A percentile compares a stretch with the other conserved stretches of the same genome.
Conservation (phyloP, 1,140 invertebrate species). For the Drosophila punjabiensis region DNA sequence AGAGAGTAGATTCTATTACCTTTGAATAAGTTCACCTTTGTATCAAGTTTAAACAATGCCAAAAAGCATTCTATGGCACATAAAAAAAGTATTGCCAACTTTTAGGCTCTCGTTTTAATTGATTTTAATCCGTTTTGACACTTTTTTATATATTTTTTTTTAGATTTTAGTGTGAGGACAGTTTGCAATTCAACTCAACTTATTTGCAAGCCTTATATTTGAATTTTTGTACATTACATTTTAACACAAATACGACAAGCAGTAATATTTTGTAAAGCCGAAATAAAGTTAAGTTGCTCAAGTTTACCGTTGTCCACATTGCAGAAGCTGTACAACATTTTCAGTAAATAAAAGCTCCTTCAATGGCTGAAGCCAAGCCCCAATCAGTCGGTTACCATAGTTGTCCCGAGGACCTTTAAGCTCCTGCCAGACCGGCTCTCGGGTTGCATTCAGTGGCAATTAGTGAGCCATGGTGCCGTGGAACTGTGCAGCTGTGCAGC, state of each 20-base stretch:
- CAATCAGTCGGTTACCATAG: conserved; percentile 6
- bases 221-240: not conserved
- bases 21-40: not conserved
- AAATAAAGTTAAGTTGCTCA: not conserved
- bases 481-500: not conserved
- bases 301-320: not conserved
- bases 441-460: conserved; percentile 25
- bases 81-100: not conserved
- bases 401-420: conserved; percentile 7
- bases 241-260: no score
- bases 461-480: conserved; percentile 8
- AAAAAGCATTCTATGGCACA: no score
- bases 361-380: not conserved
- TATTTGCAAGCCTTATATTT: not conserved
- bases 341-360: not conserved
- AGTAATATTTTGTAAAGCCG: not conserved
- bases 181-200: not conserved
- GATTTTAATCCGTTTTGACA: not conserved
- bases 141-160: not conserved
- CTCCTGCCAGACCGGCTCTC: not conserved
- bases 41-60: not conserved
- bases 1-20: no score
- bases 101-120: not conserved
- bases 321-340: not conserved
- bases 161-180: not conserved